Conservation (phyloP, 2,113 vertebrate species). For the Penelope pileata region DNA sequence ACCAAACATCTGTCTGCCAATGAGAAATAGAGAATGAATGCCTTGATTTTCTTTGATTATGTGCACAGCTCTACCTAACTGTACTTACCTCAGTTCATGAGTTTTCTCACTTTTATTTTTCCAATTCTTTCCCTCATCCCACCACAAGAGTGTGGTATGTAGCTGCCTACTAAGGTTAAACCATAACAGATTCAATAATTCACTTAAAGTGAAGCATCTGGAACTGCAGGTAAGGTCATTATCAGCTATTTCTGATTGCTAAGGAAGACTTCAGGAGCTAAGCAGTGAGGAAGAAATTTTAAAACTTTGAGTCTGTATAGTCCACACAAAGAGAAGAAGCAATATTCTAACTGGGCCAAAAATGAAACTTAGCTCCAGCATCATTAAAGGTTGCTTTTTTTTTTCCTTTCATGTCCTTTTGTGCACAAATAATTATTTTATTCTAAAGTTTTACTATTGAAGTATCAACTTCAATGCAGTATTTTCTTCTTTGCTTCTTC, state of each 20-base stretch:
- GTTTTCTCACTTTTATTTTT: not conserved
- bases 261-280: not conserved
- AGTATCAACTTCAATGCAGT: too few species aligned
- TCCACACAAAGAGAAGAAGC: not conserved
- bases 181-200: not conserved
- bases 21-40: too few species aligned
- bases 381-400: too few species aligned
- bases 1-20: too few species aligned
- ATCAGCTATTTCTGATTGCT: not conserved
- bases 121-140: not conserved
- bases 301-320: not conserved
- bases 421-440: too few species aligned
- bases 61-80: not conserved
- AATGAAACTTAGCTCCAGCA: not conserved
- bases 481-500: too few species aligned
- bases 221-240: not conserved
- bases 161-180: not conserved
- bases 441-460: too few species aligned
- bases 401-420: too few species aligned
- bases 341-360: not conserved
- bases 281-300: not conserved
- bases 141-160: not conserved
- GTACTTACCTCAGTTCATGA: not conserved
- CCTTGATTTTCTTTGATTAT: too few species aligned
- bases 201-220: not conserved